phyloP scores from a whole-genome alignment of 64 coral and sea anemone species.

The Dendronephthya gigantea region DNA sequence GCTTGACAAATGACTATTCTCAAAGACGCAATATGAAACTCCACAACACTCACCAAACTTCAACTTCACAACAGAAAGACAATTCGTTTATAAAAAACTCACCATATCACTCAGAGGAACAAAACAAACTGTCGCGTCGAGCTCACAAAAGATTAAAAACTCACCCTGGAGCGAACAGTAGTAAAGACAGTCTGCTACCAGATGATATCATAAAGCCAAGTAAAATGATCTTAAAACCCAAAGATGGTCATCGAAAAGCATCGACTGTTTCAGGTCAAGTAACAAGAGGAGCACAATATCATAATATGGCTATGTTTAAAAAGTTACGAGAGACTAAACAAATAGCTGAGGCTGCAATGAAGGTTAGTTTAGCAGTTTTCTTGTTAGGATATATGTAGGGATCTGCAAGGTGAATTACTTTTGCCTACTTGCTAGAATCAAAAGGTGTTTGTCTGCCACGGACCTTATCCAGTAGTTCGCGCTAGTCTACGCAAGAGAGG shows the following conservation, averaged over 20 bases:
- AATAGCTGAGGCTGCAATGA: slow-evolving; percentile 62
- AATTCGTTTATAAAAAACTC: background rate
- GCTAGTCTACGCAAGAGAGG: slow-evolving; percentile 65
- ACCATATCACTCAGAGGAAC: background rate
- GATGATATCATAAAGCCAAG: slow-evolving; percentile 18
- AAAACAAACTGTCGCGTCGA: background rate
- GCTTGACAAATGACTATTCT: no score
- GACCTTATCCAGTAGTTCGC: slow-evolving; percentile 81
- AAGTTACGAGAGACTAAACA: slow-evolving; percentile 74
- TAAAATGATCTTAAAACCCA: slow-evolving; percentile 14
- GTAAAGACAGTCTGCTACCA: background rate
- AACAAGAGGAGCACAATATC: slow-evolving; percentile 42
- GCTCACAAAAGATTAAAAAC: background rate
- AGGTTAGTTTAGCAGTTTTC: slow-evolving; percentile 24
- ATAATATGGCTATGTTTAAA: slow-evolving; percentile 65
- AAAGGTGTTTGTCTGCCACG: slow-evolving; percentile 80
- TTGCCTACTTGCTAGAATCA: slow-evolving; percentile 41
- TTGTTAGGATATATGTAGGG: background rate
- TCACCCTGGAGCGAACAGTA: background rate
- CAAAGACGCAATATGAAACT: no score
- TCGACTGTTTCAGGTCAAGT: slow-evolving; percentile 32
- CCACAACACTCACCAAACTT: no score
- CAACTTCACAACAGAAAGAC: background rate
- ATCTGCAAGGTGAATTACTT: background rate
- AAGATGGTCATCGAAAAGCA: slow-evolving; percentile 22